Evolutionary conservation across 1,140 invertebrate species (phyloP).

Genomic region (Metopolophium dirhodum): DNA sequence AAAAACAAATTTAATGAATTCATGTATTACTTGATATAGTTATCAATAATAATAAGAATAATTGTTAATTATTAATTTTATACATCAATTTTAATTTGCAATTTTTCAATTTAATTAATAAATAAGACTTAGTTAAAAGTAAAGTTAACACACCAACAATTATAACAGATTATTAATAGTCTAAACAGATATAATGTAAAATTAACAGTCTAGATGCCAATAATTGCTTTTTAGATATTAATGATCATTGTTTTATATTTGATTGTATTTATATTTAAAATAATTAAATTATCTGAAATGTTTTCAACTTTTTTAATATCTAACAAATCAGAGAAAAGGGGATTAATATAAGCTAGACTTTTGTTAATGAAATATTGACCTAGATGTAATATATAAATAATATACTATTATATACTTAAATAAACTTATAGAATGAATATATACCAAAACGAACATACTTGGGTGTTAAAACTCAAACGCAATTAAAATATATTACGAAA

Average conservation of each 20-base stretch:
- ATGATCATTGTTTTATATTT: constrained; percentile 28
- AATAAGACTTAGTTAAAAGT: not conserved
- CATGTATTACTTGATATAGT: not conserved
- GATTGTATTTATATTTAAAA: not conserved
- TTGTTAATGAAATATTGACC: constrained; percentile 15
- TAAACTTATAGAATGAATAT: no score
- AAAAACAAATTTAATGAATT: not conserved
- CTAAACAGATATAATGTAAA: not conserved
- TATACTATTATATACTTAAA: no score
- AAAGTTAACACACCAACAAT: not conserved
- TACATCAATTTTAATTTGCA: not conserved
- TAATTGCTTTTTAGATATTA: not conserved
- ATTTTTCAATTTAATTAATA: no score
- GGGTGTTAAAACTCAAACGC: no score
- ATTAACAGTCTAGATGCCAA: not conserved
- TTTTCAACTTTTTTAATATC: constrained; percentile 10
- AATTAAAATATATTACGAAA: no score
- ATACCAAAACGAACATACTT: no score
- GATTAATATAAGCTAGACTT: not conserved
- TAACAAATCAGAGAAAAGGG: not conserved
- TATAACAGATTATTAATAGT: not conserved
- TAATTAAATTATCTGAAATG: not conserved
- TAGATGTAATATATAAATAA: no score
- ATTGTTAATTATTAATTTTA: not conserved
- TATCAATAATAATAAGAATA: not conserved